phyloP scores from a whole-genome alignment of 2,797 vertebrate genomes.

The Cynopterus sphinx region DNA sequence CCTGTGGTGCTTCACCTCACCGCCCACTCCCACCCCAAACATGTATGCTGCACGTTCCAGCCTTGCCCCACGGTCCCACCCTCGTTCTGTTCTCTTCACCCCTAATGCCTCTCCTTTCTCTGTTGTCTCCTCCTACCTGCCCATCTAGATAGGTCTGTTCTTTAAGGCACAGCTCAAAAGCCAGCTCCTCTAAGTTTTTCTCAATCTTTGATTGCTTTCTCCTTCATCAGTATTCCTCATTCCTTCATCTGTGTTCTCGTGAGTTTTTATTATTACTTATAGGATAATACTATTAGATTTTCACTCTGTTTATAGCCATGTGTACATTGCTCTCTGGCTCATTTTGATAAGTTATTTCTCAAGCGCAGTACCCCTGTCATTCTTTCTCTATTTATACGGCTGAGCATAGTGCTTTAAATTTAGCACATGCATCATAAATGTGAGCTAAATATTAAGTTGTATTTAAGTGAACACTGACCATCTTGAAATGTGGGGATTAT shows the following conservation, averaged over 20 bases:
- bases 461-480: not conserved
- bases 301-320: not conserved
- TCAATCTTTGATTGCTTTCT: not conserved
- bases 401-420: not conserved
- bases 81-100: not conserved
- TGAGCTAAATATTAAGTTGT: not conserved
- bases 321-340: not conserved
- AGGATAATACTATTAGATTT: not conserved
- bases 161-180: not conserved
- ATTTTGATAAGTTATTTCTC: not conserved
- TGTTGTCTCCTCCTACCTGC: not conserved
- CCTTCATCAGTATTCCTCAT: constrained; percentile 7
- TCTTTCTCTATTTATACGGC: not conserved
- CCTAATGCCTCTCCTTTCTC: not conserved
- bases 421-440: not conserved
- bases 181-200: not conserved
- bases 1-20: not conserved
- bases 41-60: not conserved
- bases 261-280: not conserved
- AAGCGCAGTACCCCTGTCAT: not conserved
- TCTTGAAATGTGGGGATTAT: not conserved
- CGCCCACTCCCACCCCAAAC: not conserved
- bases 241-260: not conserved
- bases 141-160: not conserved
- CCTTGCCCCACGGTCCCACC: not conserved